phyloP scores from a whole-genome alignment of 2,113 vertebrate species.

The Narcine bancroftii region DNA sequence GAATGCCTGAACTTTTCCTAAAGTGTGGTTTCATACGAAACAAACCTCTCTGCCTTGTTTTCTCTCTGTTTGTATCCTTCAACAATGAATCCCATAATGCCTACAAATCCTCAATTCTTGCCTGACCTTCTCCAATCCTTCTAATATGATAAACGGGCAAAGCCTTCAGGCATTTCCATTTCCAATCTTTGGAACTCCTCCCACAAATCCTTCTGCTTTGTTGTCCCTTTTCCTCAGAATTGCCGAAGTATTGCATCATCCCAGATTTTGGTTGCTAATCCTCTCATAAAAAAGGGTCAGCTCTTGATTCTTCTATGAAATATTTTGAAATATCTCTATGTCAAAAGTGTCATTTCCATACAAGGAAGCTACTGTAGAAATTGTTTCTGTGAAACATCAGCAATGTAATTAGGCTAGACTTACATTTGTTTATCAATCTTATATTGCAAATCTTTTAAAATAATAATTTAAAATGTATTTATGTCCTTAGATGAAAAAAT shows the following conservation, averaged over 20 bases:
- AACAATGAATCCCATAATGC: neutral
- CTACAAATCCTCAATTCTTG: no score
- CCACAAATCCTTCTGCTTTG: neutral
- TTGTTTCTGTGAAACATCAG: neutral
- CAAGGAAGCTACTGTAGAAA: neutral
- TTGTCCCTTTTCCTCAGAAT: neutral
- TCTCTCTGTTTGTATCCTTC: neutral
- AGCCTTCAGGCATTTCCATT: neutral
- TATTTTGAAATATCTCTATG: neutral
- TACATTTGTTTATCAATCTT: neutral
- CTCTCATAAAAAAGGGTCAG: neutral
- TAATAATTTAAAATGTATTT: neutral
- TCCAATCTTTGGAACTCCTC: neutral
- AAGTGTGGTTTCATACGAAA: neutral
- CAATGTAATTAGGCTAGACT: no score
- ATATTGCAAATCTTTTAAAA: neutral
- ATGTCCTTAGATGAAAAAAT: constrained; percentile 17
- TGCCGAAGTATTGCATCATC: neutral
- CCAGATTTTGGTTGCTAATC: neutral
- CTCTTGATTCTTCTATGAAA: neutral
- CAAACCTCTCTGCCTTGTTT: neutral
- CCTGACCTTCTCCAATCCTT: no score
- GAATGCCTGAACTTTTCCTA: neutral
- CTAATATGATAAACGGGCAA: no score
- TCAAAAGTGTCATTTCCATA: neutral